Conservation (phyloP, 35 echinoderm and acorn worm genomes). For the Patiria miniata region DNA sequence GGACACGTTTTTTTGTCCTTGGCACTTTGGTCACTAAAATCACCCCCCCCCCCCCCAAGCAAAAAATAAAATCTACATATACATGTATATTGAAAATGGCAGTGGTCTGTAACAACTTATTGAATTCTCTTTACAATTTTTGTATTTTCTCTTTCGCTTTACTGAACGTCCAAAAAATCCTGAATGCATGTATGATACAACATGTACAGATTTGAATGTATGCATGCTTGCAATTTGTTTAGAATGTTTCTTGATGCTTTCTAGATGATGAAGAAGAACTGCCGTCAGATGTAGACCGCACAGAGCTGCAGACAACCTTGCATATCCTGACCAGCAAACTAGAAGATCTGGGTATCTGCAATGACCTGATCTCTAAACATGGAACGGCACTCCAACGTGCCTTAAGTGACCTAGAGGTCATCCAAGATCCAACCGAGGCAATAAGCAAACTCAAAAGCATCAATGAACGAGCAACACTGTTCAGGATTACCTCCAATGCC, state of each 20-base stretch:
- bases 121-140: too few species aligned
- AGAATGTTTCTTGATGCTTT: neutral
- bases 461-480: conserved; percentile 93
- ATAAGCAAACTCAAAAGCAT: conserved; percentile 76
- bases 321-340: conserved; percentile 82
- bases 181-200: too few species aligned
- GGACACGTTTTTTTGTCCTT: too few species aligned
- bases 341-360: conserved; percentile 95
- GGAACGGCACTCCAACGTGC: conserved; percentile 82
- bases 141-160: too few species aligned
- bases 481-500: conserved; percentile 98
- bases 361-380: conserved; percentile 97
- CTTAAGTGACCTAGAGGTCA: conserved; percentile 81
- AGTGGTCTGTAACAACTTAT: too few species aligned
- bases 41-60: too few species aligned
- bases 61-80: too few species aligned
- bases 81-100: too few species aligned
- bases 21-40: too few species aligned
- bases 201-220: too few species aligned
- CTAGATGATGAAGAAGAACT: conserved; percentile 80
- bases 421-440: conserved; percentile 71
- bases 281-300: conserved; percentile 72
- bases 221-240: too few species aligned
- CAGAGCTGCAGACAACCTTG: conserved; percentile 78
- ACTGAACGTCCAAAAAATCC: too few species aligned